Conservation (phyloP, 2,113 vertebrate genomes). For the Hucho hucho region DNA sequence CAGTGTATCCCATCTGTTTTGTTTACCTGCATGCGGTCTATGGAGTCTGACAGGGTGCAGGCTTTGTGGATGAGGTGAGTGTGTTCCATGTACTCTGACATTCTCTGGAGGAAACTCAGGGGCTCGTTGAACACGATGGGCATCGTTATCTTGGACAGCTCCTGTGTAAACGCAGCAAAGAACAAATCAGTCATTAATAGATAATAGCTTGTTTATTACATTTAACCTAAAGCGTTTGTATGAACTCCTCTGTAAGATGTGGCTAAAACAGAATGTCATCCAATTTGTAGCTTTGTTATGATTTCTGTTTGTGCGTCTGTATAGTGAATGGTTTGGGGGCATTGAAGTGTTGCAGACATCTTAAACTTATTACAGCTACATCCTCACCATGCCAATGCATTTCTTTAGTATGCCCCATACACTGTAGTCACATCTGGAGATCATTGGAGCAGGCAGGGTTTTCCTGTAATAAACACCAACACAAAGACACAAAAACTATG, state of each 20-base stretch:
- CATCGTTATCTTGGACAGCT: conserved; percentile 97
- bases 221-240: neutral
- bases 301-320: too few species aligned
- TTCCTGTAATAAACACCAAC: conserved; percentile 71
- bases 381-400: conserved; percentile 94
- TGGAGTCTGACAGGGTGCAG: conserved; percentile 78
- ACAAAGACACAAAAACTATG: neutral
- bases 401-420: conserved; percentile 95
- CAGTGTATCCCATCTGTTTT: too few species aligned
- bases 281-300: neutral
- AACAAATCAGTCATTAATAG: neutral
- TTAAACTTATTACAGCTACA: neutral
- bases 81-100: conserved; percentile 98
- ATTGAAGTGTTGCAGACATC: neutral
- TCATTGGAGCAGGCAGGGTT: conserved; percentile 87
- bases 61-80: conserved; percentile 89
- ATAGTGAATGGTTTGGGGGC: too few species aligned
- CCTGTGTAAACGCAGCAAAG: conserved; percentile 65
- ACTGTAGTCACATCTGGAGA: conserved; percentile 92
- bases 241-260: neutral
- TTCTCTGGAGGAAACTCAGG: conserved; percentile 92
- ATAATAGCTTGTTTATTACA: neutral
- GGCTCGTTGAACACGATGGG: conserved; percentile 96
- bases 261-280: neutral
- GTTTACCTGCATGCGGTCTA: conserved; percentile 92